Percentiles rank a stretch among this genome's conserved stretches.
Evolutionary conservation across 92 coral and sea anemone species (phyloP).

Genomic region (Epizoanthus stellaris): DNA sequence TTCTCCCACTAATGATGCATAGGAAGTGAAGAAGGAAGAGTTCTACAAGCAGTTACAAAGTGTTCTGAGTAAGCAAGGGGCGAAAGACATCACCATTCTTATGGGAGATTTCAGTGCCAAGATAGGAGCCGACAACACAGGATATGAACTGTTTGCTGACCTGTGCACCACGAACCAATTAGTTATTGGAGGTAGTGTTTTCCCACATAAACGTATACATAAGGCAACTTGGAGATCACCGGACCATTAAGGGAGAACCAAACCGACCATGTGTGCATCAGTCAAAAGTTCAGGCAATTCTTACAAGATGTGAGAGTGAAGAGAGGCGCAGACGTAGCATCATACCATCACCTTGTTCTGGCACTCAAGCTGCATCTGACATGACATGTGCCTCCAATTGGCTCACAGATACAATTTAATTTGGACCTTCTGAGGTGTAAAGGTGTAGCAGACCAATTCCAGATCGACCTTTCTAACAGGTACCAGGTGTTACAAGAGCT

Average conservation of each 20-base stretch:
- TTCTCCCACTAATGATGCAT: too few relatives aligned
- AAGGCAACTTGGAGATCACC: slow-evolving; percentile 24
- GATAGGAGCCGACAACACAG: too few relatives aligned
- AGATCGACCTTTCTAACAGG: neutral
- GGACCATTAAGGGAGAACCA: slow-evolving; percentile 10
- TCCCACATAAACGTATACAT: neutral
- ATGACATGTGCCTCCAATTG: too few relatives aligned
- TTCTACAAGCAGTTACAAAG: neutral
- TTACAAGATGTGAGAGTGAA: neutral
- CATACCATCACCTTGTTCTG: too few relatives aligned
- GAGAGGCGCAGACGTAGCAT: too few relatives aligned
- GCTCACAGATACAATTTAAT: too few relatives aligned
- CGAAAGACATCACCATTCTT: neutral
- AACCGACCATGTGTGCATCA: slow-evolving; percentile 2
- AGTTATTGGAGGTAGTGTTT: slow-evolving; percentile 4
- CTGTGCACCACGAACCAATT: neutral
- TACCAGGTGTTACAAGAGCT: slow-evolving; percentile 9
- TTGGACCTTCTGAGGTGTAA: too few relatives aligned
- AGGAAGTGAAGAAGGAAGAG: too few relatives aligned
- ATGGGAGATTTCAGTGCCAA: too few relatives aligned
- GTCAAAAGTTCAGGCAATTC: neutral
- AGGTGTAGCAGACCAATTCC: too few relatives aligned
- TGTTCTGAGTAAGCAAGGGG: neutral
- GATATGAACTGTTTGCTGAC: too few relatives aligned
- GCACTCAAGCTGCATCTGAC: too few relatives aligned